Evolutionary conservation across 2,797 vertebrate genomes (phyloP).

Genomic region (Lemur catta): DNA sequence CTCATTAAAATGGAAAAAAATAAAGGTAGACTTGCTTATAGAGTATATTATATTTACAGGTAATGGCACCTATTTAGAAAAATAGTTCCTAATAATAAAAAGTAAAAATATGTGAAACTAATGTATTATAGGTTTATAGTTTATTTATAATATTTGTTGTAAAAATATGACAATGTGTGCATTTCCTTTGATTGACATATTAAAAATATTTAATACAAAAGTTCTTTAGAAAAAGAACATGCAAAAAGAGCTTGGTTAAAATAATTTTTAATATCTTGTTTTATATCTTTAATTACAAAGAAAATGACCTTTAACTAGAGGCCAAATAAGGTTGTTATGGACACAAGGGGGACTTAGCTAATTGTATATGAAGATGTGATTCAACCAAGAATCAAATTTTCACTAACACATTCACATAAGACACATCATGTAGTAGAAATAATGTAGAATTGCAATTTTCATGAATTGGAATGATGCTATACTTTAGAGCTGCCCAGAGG

Average conservation of each 20-base stretch:
- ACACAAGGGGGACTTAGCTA: neutral
- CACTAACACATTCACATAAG: neutral
- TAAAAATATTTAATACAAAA: neutral
- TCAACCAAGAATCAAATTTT: neutral
- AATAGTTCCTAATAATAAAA: neutral
- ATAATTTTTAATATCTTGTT: neutral
- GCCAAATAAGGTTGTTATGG: neutral
- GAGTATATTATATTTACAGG: neutral
- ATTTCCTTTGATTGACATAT: neutral
- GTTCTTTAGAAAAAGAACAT: neutral
- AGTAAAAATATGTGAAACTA: neutral
- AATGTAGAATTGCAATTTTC: neutral
- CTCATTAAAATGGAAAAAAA: neutral
- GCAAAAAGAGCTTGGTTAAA: neutral
- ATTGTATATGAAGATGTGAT: neutral
- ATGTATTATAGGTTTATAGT: neutral
- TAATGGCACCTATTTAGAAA: neutral
- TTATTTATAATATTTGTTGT: neutral
- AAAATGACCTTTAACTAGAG: neutral
- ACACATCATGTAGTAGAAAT: neutral
- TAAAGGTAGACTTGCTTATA: neutral
- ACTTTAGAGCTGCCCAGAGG: neutral
- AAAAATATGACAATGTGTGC: neutral
- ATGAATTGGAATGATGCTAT: neutral
- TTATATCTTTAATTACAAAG: neutral